Conservation (phyloP, 2,888 invertebrate species). For the Perdita meconis region DNA sequence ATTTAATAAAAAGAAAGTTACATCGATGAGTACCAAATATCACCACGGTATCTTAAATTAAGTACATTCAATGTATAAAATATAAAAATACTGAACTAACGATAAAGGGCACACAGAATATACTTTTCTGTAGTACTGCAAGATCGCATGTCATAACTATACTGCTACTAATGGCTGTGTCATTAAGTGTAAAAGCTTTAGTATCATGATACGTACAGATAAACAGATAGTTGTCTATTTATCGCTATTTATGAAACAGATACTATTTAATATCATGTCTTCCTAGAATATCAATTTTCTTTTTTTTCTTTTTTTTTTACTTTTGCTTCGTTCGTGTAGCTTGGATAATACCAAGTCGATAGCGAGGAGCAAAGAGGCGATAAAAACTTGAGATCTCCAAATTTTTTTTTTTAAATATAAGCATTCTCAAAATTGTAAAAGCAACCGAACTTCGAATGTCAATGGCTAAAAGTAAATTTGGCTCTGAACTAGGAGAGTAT, state of each 20-base stretch:
- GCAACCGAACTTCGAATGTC: slow-evolving; percentile 64
- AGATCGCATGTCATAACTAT: slow-evolving; percentile 65
- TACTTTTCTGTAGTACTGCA: slow-evolving; percentile 61
- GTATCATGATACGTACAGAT: slow-evolving; percentile 82
- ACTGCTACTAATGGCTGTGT: slow-evolving; percentile 74
- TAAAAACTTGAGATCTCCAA: slow-evolving; percentile 64
- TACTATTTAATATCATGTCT: slow-evolving; percentile 76
- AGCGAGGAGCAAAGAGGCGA: slow-evolving; percentile 62
- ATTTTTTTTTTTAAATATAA: slow-evolving; percentile 47
- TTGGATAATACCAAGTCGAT: slow-evolving; percentile 40
- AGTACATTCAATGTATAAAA: slow-evolving; percentile 80
- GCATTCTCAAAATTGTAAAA: slow-evolving; percentile 53
- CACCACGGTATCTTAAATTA: slow-evolving; percentile 80
- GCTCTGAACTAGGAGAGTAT: slow-evolving; percentile 74
- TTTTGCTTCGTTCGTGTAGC: slow-evolving; percentile 39
- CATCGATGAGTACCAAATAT: slow-evolving; percentile 76
- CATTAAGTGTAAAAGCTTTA: slow-evolving; percentile 82
- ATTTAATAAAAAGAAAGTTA: slow-evolving; percentile 61
- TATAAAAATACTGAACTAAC: slow-evolving; percentile 83
- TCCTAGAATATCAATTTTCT: slow-evolving; percentile 69
- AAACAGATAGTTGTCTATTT: slow-evolving; percentile 80
- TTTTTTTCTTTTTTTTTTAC: slow-evolving; percentile 24
- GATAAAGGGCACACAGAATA: slow-evolving; percentile 73
- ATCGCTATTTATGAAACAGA: slow-evolving; percentile 76
- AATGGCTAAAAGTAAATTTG: slow-evolving; percentile 65